Percentiles rank a stretch among this genome's conserved stretches.
Conservation (phyloP, 2,797 vertebrate genomes). For the Bradypodion ventrale region DNA sequence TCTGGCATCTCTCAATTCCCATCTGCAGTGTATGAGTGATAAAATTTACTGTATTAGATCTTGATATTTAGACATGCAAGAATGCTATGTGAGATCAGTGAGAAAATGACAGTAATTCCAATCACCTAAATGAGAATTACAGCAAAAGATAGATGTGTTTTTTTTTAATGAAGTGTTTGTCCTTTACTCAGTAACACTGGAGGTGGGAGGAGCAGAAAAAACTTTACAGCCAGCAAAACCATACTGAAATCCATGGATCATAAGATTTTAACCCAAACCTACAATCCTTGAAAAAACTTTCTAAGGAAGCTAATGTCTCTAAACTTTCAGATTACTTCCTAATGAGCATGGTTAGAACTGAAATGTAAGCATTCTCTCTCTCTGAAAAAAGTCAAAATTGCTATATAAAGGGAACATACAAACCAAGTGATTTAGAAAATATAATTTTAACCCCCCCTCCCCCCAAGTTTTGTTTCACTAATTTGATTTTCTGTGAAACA, state of each 20-base stretch:
- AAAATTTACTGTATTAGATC: too few relatives aligned
- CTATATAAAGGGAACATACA: neutral
- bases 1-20: neutral
- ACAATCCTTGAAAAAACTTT: neutral
- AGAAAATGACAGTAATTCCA: neutral
- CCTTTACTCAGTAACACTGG: neutral
- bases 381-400: neutral
- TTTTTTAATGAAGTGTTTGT: neutral
- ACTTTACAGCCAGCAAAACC: neutral
- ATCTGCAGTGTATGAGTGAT: neutral
- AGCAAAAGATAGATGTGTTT: neutral
- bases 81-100: neutral
- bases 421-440: neutral
- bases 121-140: neutral
- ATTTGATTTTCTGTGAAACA: neutral
- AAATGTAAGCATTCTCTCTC: neutral
- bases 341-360: neutral
- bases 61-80: neutral
- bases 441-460: neutral
- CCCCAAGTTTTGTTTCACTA: neutral
- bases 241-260: neutral
- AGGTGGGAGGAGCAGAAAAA: neutral
- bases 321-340: neutral
- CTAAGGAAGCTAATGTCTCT: neutral
- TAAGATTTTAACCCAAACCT: neutral